Conservation (phyloP, 1,140 invertebrate species). For the Solenopsis invicta region DNA sequence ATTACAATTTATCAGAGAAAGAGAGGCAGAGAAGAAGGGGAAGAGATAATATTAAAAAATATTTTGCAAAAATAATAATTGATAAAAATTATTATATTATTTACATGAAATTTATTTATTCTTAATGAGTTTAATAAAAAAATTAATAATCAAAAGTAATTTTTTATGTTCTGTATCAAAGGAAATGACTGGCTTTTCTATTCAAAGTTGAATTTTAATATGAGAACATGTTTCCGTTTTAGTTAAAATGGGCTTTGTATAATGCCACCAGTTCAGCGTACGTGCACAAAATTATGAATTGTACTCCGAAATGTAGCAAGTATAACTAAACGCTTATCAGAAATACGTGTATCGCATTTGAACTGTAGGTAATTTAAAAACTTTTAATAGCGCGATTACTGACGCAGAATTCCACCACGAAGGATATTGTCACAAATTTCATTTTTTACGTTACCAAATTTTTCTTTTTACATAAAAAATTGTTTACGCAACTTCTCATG, state of each 20-base stretch:
- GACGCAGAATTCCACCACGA: not conserved
- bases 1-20: not conserved
- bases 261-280: slow-evolving; percentile 37
- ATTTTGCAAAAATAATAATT: not conserved
- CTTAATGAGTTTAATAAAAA: not conserved
- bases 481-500: not conserved
- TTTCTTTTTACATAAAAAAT: not conserved
- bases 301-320: slow-evolving; percentile 24
- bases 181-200: not conserved
- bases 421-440: not conserved
- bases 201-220: slow-evolving; percentile 20
- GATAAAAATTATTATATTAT: not conserved
- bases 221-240: slow-evolving; percentile 45
- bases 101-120: not conserved
- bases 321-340: slow-evolving; percentile 50
- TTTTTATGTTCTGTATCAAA: not conserved
- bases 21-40: not conserved
- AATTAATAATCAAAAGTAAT: not conserved
- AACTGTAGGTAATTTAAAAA: not conserved
- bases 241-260: slow-evolving; percentile 51
- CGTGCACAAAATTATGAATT: slow-evolving; percentile 54
- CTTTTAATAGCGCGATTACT: not conserved
- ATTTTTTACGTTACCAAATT: slow-evolving; percentile 7
- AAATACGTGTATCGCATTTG: slow-evolving; percentile 20
- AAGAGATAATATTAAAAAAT: slow-evolving; percentile 3